These are phyloP conservation scores for Hyposoter didymator DNA, from an alignment of 2,888 invertebrate species.

Conservation along the genomic window DNA sequence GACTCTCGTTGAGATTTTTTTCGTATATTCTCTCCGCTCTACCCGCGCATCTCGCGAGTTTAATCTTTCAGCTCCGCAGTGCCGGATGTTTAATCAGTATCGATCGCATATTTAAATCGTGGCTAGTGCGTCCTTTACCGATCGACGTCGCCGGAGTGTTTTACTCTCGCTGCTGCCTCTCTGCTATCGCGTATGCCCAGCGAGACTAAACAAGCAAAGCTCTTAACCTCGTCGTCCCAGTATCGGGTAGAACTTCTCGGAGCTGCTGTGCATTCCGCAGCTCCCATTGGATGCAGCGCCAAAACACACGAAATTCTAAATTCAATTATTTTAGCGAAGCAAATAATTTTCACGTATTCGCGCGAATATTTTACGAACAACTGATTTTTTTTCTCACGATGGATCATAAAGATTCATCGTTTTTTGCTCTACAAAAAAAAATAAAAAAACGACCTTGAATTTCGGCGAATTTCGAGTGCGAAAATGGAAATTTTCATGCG, in stretches of 20 bases:
- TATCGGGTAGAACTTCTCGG: background rate
- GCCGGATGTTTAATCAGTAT: constrained; percentile 52
- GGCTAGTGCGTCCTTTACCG: constrained; percentile 23
- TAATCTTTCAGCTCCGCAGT: background rate
- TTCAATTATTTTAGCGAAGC: background rate
- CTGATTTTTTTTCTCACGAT: too few relatives aligned
- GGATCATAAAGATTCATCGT: too few relatives aligned
- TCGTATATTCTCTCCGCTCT: background rate
- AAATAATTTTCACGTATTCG: too few relatives aligned
- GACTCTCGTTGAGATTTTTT: constrained; percentile 13
- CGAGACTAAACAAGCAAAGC: constrained; percentile 49
- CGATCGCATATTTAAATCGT: constrained; percentile 52
- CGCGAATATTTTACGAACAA: too few relatives aligned
- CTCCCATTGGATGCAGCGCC: background rate
- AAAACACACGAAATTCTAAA: background rate
- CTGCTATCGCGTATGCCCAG: constrained; percentile 4
- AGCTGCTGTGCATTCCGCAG: background rate
- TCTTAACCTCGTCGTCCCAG: background rate
- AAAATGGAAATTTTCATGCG: too few relatives aligned
- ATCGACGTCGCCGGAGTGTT: constrained; percentile 38
- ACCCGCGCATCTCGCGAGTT: constrained; percentile 13
- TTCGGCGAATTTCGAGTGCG: too few relatives aligned
- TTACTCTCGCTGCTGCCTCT: constrained; percentile 1
- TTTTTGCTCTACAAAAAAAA: too few relatives aligned
- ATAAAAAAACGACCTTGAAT: too few relatives aligned